These are phyloP conservation scores for Heliothis virescens DNA, from an alignment of 1,140 invertebrate species.

Conservation along the genomic window DNA sequence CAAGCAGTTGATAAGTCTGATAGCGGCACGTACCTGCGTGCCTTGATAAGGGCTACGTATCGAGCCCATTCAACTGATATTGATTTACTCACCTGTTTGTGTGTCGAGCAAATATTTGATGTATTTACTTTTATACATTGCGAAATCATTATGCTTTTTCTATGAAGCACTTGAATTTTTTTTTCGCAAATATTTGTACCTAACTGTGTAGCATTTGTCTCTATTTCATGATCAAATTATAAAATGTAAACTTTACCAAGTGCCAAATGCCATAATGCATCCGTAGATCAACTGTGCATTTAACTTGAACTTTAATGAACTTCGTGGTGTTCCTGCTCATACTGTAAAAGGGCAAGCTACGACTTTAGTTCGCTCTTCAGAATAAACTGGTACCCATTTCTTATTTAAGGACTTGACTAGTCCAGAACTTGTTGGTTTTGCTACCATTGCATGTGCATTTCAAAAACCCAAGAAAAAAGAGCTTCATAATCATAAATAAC, in stretches of 20 bases:
- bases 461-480: background rate
- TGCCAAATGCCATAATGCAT: background rate
- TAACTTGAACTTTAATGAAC: conserved; percentile 18
- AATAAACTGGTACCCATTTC: conserved; percentile 18
- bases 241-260: background rate
- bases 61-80: conserved; percentile 64
- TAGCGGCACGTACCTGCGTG: conserved; percentile 60
- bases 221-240: background rate
- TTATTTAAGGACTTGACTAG: background rate
- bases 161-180: conserved; percentile 39
- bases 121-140: conserved; percentile 43
- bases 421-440: background rate
- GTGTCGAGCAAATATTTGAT: conserved; percentile 60
- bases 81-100: conserved; percentile 75
- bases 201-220: background rate
- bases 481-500: no score
- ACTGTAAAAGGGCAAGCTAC: conserved; percentile 20
- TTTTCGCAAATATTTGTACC: conserved; percentile 25
- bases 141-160: conserved; percentile 45
- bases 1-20: conserved; percentile 70
- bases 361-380: background rate
- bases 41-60: conserved; percentile 61
- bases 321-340: background rate
- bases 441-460: background rate
- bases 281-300: background rate